Conservation (phyloP, 2,113 vertebrate species). For the Rhizomys pruinosus region DNA sequence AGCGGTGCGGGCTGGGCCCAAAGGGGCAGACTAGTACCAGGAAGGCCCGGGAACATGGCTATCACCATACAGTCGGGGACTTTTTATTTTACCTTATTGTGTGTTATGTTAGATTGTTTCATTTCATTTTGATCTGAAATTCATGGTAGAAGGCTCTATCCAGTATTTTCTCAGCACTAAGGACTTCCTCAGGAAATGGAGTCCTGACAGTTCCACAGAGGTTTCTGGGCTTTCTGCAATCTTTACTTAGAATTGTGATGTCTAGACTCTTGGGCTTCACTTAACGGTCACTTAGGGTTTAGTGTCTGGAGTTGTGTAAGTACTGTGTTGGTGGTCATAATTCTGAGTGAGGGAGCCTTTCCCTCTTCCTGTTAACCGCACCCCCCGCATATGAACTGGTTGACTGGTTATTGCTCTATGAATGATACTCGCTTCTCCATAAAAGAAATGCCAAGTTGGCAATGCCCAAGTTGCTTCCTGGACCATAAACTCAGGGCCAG, state of each 20-base stretch:
- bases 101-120: background rate
- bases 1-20: background rate
- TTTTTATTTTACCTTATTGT: background rate
- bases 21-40: conserved; percentile 8
- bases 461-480: background rate
- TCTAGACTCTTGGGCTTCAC: background rate
- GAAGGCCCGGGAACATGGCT: background rate
- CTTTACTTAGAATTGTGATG: background rate
- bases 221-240: background rate
- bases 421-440: conserved; percentile 12
- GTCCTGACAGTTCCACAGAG: background rate
- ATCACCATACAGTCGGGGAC: background rate
- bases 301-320: background rate
- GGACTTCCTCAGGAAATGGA: background rate
- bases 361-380: conserved; percentile 16
- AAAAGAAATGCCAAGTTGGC: conserved; percentile 20
- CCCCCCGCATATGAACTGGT: conserved; percentile 8
- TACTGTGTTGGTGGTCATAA: background rate
- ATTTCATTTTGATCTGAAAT: conserved; percentile 7
- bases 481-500: background rate
- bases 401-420: background rate
- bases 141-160: background rate
- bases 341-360: background rate
- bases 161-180: conserved; percentile 28
- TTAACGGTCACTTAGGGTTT: background rate